phyloP scores from a whole-genome alignment of 2,113 vertebrate species.

The Petroica traversi region DNA sequence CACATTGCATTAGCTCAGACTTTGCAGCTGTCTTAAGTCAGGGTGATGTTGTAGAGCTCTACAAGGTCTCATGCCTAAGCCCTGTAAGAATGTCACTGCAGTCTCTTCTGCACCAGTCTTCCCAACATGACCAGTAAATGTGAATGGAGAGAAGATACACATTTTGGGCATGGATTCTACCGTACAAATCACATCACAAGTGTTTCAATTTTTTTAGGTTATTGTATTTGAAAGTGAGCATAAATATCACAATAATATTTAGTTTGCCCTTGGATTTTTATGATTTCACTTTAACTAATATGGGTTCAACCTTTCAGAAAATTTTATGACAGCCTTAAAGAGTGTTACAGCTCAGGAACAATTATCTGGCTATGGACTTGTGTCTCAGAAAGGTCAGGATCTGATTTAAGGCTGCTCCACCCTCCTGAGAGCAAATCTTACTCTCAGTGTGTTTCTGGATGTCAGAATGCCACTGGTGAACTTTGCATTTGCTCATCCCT shows the following conservation, averaged over 20 bases:
- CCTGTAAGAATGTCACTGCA: neutral
- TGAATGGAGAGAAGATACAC: neutral
- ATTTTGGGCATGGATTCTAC: neutral
- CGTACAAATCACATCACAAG: neutral
- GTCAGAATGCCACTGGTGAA: neutral
- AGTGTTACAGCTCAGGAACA: neutral
- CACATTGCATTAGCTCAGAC: neutral
- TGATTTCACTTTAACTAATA: neutral
- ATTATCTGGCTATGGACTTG: neutral
- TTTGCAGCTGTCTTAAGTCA: neutral
- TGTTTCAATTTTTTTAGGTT: neutral
- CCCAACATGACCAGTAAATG: neutral
- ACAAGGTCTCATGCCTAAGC: neutral
- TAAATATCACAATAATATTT: slow-evolving; percentile 14
- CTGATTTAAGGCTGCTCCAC: neutral
- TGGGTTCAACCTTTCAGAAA: slow-evolving; percentile 29
- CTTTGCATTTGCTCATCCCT: neutral
- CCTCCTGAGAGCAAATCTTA: neutral
- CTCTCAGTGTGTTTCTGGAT: neutral
- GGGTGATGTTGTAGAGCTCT: neutral
- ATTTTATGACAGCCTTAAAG: slow-evolving; percentile 21
- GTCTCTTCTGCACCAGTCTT: neutral
- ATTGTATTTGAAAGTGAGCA: neutral
- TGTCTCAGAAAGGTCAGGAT: slow-evolving; percentile 31
- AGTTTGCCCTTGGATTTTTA: neutral